These are phyloP conservation scores for Poecilia wingei DNA, from an alignment of 2,797 vertebrate genomes.

Conservation along the genomic window DNA sequence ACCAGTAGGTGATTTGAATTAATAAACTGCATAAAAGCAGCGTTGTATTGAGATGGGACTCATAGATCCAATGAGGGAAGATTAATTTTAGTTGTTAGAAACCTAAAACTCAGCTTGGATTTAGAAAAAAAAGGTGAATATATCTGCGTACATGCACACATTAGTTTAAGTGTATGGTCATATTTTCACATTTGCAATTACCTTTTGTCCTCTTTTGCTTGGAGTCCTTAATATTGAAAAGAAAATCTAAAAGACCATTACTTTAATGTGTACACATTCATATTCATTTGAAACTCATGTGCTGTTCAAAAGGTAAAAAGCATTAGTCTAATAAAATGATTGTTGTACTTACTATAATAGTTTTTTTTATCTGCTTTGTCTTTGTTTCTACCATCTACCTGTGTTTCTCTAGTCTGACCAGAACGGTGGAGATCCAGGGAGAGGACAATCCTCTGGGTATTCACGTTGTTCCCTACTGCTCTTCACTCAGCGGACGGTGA, in stretches of 20 bases:
- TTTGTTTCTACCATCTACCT: slow-evolving; percentile 45
- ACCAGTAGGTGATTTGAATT: not conserved
- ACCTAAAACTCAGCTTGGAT: too few relatives aligned
- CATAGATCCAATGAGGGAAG: too few relatives aligned
- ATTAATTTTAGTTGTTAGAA: too few relatives aligned
- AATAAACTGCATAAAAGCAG: not conserved
- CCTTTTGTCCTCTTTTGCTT: not conserved
- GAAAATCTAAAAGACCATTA: too few relatives aligned
- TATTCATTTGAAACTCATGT: not conserved
- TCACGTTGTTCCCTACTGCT: slow-evolving; percentile 94
- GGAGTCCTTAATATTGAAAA: not conserved
- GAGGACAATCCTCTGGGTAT: slow-evolving; percentile 93
- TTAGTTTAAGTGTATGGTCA: not conserved
- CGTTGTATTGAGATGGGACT: not conserved
- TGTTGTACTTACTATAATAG: not conserved
- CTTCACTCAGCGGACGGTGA: slow-evolving; percentile 95
- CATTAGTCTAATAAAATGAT: not conserved
- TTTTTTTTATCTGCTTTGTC: slow-evolving; percentile 2
- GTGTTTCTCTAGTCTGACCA: slow-evolving; percentile 83
- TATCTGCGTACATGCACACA: too few relatives aligned
- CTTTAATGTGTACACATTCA: not conserved
- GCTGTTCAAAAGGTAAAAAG: not conserved
- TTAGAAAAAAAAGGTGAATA: too few relatives aligned
- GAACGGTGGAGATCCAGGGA: slow-evolving; percentile 91
- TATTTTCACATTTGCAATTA: not conserved